These are phyloP conservation scores for Labia minor DNA, from an alignment of 2,888 invertebrate species.

Conservation along the genomic window DNA sequence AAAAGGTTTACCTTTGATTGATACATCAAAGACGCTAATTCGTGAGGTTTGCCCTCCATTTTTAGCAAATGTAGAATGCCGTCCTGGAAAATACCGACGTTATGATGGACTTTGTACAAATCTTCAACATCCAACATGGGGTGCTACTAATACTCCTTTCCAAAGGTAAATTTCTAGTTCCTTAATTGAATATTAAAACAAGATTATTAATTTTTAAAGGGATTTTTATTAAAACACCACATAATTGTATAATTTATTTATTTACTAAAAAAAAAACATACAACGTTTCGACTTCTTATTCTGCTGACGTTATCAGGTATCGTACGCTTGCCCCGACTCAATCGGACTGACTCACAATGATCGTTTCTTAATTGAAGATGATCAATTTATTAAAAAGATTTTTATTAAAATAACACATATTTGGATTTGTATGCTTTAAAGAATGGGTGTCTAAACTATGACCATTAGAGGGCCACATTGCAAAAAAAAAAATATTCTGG, in stretches of 20 bases:
- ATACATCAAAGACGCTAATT: slow-evolving; percentile 76
- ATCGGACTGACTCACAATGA: neutral
- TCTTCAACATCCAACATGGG: slow-evolving; percentile 80
- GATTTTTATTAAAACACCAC: too few relatives aligned
- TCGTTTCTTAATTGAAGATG: neutral
- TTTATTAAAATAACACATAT: neutral
- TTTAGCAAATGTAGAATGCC: slow-evolving; percentile 75
- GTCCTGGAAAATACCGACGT: slow-evolving; percentile 76
- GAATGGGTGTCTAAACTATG: too few relatives aligned
- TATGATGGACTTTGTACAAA: slow-evolving; percentile 84
- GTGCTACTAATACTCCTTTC: slow-evolving; percentile 73
- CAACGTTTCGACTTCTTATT: too few relatives aligned
- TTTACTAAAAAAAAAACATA: too few relatives aligned
- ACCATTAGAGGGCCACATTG: too few relatives aligned
- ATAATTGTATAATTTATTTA: too few relatives aligned
- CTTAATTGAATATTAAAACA: neutral
- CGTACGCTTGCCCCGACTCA: too few relatives aligned
- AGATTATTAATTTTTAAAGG: slow-evolving; percentile 14
- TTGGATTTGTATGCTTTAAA: too few relatives aligned
- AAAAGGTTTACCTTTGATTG: slow-evolving; percentile 74
- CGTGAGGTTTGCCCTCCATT: slow-evolving; percentile 79
- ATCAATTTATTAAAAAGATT: neutral
- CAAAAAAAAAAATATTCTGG: too few relatives aligned
- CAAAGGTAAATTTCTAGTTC: slow-evolving; percentile 47
- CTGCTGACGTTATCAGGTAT: too few relatives aligned